Evolutionary conservation across 2,797 vertebrate genomes (phyloP), one percentile per base, ranked within the genome.

Genomic region (Emys orbicularis): DNA sequence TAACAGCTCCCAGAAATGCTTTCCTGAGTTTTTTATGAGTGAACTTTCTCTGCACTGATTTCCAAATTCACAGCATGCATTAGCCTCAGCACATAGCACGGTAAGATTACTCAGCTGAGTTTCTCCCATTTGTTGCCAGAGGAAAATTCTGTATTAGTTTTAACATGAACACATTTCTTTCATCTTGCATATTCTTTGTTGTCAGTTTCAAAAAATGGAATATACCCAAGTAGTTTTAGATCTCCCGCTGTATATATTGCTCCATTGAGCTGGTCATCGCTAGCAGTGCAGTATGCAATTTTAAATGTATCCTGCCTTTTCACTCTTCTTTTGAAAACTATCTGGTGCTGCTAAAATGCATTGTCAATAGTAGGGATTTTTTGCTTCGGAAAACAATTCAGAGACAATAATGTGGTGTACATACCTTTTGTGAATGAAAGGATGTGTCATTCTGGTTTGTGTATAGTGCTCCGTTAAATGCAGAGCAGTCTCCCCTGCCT

Each of bases 101-200:
- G 29, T 72, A 47, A 81, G 49, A 76, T 86, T 83, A 12, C 1
- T 88, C 56, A n/a, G 44, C 19, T 50, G 47, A 7, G 8, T 18
- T 3, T 41, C 56, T 89, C 57, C 74, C 16, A 21, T 83, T 82
- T 87, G 8, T 65, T 95, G 31, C 77, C 83, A 86, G 90, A 94
- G 80, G 59, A 79, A 4, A 59, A 88, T 93, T 83, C 59, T 90
- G 83, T 93, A 87, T 88, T 83, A 88, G 49, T 86, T 84, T 65
- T 56, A 18, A 59, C 80, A 59, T 16, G 19, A 79, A 44, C 53
- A 52, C 34, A 7, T 15, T 49, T 34, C 86, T 81, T 79, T 90
- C 61, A 83, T 23, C 86, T 79, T 56, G 72, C 72, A 41, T 83
- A 53, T 52, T 57, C 87, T 93, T 86, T 91, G 72, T 65, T 44